Percentiles rank a stretch among this genome's conserved stretches.
Conservation (phyloP, 1,140 invertebrate genomes). For the Euura saliciscinereae region DNA sequence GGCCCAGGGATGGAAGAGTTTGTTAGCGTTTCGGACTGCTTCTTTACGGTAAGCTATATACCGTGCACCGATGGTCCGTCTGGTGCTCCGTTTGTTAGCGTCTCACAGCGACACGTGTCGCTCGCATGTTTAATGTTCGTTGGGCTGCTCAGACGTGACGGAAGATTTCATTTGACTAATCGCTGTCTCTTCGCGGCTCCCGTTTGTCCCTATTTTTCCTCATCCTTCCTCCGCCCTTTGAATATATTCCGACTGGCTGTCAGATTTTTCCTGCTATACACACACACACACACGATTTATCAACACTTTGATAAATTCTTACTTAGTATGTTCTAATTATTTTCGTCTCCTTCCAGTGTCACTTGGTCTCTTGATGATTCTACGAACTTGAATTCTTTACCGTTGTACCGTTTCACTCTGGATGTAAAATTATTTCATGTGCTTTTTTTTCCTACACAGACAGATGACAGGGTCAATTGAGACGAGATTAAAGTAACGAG, state of each 20-base stretch:
- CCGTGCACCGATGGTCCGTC: neutral
- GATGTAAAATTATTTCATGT: too few relatives aligned
- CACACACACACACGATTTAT: too few relatives aligned
- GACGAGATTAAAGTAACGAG: too few relatives aligned
- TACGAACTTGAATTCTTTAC: too few relatives aligned
- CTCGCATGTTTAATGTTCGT: neutral
- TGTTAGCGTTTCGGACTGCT: constrained; percentile 4
- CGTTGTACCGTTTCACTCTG: too few relatives aligned
- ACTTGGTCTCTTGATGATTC: too few relatives aligned
- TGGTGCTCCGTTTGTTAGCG: neutral
- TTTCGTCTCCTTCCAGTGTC: too few relatives aligned
- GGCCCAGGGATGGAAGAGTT: neutral
- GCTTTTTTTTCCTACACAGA: too few relatives aligned
- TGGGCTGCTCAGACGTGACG: constrained; percentile 6
- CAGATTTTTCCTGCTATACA: too few relatives aligned
- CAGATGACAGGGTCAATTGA: too few relatives aligned
- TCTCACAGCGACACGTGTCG: neutral
- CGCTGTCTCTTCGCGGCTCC: constrained; percentile 1
- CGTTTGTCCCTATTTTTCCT: neutral
- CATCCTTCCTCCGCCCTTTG: neutral
- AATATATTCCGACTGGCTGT: neutral
- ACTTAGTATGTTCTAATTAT: too few relatives aligned
- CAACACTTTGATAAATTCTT: too few relatives aligned
- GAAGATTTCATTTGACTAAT: constrained; percentile 7
- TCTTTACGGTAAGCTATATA: neutral